Evolutionary conservation across 2,888 invertebrate species (phyloP).

Genomic region (Pheosia tremula): DNA sequence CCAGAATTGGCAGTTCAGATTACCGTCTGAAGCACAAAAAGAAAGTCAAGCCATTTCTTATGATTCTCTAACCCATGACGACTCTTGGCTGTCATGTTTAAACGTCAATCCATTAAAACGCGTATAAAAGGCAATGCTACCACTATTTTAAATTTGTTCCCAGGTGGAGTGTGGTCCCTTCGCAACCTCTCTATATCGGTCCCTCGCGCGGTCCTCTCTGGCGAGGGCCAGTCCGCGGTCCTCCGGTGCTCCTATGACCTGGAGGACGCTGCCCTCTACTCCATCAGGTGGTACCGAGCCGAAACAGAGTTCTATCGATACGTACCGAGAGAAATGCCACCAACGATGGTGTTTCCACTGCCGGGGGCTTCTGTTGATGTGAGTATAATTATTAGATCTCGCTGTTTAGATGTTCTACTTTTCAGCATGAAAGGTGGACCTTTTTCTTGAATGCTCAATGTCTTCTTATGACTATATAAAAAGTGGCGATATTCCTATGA

Average conservation of each 20-base stretch:
- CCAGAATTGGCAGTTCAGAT: too few species aligned
- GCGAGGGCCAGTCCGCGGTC: conserved; percentile 78
- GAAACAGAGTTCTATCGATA: conserved; percentile 91
- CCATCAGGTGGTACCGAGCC: conserved; percentile 88
- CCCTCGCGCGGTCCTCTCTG: conserved; percentile 83
- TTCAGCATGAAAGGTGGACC: too few species aligned
- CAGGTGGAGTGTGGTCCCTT: conserved; percentile 79
- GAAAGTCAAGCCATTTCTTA: too few species aligned
- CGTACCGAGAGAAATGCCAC: conserved; percentile 89
- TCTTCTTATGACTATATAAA: too few species aligned
- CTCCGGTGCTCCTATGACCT: conserved; percentile 85
- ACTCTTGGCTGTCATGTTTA: too few species aligned
- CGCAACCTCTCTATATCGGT: conserved; percentile 77
- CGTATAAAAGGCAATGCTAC: too few species aligned
- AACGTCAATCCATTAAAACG: too few species aligned
- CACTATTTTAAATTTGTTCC: conserved; percentile 12
- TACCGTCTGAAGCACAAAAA: too few species aligned
- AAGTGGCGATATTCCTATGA: too few species aligned
- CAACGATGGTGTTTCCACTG: conserved; percentile 87
- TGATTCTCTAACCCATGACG: too few species aligned
- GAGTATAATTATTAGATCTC: conserved; percentile 59
- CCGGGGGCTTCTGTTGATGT: conserved; percentile 90
- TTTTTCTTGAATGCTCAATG: too few species aligned
- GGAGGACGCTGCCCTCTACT: conserved; percentile 87
- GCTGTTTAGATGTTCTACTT: neutral